A percentile compares a stretch with the other conserved stretches of the same genome.
Evolutionary conservation across 2,888 invertebrate genomes (phyloP).

Genomic region (Phengaris arion): DNA sequence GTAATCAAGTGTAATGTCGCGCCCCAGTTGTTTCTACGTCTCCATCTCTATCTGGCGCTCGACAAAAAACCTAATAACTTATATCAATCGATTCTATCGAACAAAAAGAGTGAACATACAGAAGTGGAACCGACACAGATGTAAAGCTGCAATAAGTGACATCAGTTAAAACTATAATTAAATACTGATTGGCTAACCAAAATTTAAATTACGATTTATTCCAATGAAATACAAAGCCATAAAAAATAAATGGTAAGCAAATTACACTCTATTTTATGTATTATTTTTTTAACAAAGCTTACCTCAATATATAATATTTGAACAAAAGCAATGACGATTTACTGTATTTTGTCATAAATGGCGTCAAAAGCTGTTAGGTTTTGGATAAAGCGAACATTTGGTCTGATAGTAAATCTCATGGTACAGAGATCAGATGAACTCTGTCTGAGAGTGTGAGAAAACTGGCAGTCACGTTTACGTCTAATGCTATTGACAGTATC

Average conservation of each 20-base stretch:
- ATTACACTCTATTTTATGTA: too few relatives aligned
- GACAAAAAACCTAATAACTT: constrained; percentile 41
- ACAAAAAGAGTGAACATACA: constrained; percentile 67
- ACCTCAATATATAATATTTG: background rate
- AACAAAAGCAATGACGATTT: background rate
- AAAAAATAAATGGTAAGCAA: too few relatives aligned
- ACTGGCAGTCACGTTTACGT: constrained; percentile 28
- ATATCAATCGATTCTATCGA: constrained; percentile 54
- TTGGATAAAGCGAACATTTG: constrained; percentile 23
- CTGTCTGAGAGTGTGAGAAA: constrained; percentile 23
- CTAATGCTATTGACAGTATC: constrained; percentile 6
- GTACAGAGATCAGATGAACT: constrained; percentile 5
- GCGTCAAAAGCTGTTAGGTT: constrained; percentile 17
- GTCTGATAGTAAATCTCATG: constrained; percentile 8
- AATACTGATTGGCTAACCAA: background rate
- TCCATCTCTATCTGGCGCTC: background rate
- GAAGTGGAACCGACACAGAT: constrained; percentile 45
- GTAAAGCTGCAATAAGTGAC: constrained; percentile 48
- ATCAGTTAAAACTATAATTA: background rate
- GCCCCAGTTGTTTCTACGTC: constrained; percentile 20
- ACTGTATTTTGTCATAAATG: background rate
- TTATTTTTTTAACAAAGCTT: too few relatives aligned
- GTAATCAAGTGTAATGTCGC: background rate
- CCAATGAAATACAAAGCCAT: too few relatives aligned
- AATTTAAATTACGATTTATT: too few relatives aligned